Conservation (phyloP, 1,140 invertebrate species). For the Oryctes rhinoceros region DNA sequence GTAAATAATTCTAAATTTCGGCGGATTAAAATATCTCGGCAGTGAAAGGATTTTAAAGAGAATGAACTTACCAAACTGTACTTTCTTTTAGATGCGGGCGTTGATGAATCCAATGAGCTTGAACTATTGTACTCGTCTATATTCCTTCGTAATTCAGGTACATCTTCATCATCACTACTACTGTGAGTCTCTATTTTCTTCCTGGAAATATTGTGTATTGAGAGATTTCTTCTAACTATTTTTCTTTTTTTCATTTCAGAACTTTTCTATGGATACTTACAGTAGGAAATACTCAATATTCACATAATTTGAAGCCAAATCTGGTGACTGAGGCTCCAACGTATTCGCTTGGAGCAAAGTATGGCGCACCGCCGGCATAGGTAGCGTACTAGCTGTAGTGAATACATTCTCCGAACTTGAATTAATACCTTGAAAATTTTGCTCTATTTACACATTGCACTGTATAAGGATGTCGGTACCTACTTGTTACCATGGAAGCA, state of each 20-base stretch:
- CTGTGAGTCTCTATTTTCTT: conserved; percentile 10
- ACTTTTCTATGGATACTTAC: conserved; percentile 64
- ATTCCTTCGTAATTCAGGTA: conserved; percentile 55
- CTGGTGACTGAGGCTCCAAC: conserved; percentile 75
- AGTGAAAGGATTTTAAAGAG: too few species aligned
- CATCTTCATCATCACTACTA: conserved; percentile 61
- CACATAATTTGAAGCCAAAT: conserved; percentile 83
- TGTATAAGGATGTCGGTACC: background rate
- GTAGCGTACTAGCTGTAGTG: conserved; percentile 69
- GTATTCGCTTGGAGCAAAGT: conserved; percentile 57
- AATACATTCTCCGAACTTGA: conserved; percentile 70
- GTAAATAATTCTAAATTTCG: too few species aligned
- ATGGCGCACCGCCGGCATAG: conserved; percentile 60
- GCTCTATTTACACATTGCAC: background rate
- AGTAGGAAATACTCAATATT: conserved; percentile 90
- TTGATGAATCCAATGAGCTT: conserved; percentile 59
- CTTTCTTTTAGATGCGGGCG: conserved; percentile 57
- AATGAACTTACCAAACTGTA: conserved; percentile 54
- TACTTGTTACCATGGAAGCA: conserved; percentile 78
- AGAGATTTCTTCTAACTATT: too few species aligned
- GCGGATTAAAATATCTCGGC: too few species aligned
- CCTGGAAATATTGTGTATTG: background rate
- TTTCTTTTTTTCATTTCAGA: too few species aligned
- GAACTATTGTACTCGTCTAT: conserved; percentile 60
- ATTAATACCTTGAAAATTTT: conserved; percentile 59